These are phyloP conservation scores for Drosophila repleta DNA, from an alignment of 1,140 invertebrate genomes.

Conservation along the genomic window DNA sequence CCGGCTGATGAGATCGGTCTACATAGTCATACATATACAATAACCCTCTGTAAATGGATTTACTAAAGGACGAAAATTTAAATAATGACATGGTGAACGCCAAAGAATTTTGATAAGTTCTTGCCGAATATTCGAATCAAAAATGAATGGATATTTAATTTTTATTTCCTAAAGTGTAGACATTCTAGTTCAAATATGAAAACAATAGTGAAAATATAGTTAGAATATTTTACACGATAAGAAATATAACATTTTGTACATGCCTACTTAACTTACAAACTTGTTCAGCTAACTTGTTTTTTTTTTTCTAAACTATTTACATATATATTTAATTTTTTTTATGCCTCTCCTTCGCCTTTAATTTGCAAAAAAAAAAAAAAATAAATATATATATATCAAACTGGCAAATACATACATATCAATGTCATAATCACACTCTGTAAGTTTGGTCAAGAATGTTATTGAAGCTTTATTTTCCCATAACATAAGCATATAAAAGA, in stretches of 20 bases:
- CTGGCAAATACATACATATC: too few relatives aligned
- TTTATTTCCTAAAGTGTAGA: conserved; percentile 3
- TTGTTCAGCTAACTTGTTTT: too few relatives aligned
- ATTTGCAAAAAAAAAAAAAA: too few relatives aligned
- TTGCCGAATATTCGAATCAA: neutral
- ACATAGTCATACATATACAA: neutral
- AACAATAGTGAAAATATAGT: too few relatives aligned
- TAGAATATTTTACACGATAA: neutral
- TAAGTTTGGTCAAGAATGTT: too few relatives aligned
- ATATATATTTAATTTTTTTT: conserved; percentile 36
- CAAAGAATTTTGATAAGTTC: neutral
- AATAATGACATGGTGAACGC: conserved; percentile 18
- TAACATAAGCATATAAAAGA: too few relatives aligned
- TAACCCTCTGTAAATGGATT: neutral
- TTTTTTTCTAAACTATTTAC: conserved; percentile 36
- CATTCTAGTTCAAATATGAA: neutral
- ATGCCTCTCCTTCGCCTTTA: too few relatives aligned
- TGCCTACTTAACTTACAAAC: too few relatives aligned
- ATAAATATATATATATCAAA: too few relatives aligned
- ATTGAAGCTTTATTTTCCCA: too few relatives aligned
- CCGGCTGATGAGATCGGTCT: too few relatives aligned
- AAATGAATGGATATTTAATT: neutral
- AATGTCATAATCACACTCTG: too few relatives aligned
- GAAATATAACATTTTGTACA: conserved; percentile 1
- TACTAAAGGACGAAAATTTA: neutral